Evolutionary conservation across 2,797 vertebrate species (phyloP).

Genomic region (Eulemur mongoz): DNA sequence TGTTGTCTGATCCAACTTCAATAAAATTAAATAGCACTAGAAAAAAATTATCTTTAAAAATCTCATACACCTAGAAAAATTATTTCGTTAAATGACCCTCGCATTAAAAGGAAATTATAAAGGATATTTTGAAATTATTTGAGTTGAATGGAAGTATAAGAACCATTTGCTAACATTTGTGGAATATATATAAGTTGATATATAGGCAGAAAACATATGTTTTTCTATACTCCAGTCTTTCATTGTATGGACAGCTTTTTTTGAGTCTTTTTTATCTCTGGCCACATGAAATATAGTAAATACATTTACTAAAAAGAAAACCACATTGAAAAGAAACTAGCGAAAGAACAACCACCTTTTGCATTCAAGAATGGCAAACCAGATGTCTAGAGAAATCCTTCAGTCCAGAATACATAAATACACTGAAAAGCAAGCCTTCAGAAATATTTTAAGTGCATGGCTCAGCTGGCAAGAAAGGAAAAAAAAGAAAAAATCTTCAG

Average conservation of each 20-base stretch:
- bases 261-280: not conserved
- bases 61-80: not conserved
- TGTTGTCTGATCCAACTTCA: not conserved
- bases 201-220: not conserved
- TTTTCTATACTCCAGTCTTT: not conserved
- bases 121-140: not conserved
- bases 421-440: not conserved
- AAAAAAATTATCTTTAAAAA: not conserved
- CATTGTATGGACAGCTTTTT: no score
- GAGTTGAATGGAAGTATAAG: not conserved
- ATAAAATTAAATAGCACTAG: not conserved
- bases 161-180: not conserved
- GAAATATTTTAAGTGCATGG: not conserved
- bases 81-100: not conserved
- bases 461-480: not conserved
- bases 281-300: not conserved
- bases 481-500: not conserved
- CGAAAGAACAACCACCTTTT: not conserved
- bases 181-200: not conserved
- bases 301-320: not conserved
- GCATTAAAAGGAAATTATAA: not conserved
- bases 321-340: not conserved
- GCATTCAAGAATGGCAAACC: not conserved
- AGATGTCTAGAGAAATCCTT: not conserved
- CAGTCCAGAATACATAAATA: not conserved